Percentiles rank a stretch among this genome's conserved stretches.
Evolutionary conservation across 2,113 vertebrate genomes (phyloP).

Genomic region (Heterotilapia buettikoferi): DNA sequence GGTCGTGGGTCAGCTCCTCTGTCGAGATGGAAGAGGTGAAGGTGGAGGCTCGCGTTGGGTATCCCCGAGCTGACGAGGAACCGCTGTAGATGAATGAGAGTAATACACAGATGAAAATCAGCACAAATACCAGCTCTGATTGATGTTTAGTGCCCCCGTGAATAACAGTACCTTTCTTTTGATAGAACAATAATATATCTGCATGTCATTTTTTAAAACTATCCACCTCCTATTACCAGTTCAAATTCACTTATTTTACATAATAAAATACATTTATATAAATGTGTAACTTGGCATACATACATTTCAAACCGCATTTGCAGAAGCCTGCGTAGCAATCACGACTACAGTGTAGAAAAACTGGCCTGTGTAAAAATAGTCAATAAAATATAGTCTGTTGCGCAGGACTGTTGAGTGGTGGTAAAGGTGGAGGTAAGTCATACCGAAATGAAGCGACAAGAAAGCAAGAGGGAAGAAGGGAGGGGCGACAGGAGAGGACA

Average conservation of each 20-base stretch:
- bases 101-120: not conserved
- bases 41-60: conserved; percentile 64
- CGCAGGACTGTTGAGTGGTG: not conserved
- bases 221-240: not conserved
- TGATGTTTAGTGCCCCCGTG: not conserved
- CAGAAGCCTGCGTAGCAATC: not conserved
- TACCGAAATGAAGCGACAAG: not conserved
- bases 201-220: not conserved
- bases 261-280: not conserved
- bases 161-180: not conserved
- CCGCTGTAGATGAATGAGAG: not conserved
- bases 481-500: not conserved
- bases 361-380: not conserved
- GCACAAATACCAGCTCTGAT: not conserved
- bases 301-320: not conserved
- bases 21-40: conserved; percentile 80
- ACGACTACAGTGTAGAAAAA: not conserved
- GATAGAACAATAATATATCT: too few species aligned
- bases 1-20: conserved; percentile 88
- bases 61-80: conserved; percentile 61
- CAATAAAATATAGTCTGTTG: not conserved
- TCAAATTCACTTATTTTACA: not conserved
- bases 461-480: not conserved
- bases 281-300: not conserved
- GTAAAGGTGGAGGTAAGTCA: not conserved